Conservation (phyloP, 2,113 vertebrate species). For the Anas platyrhynchos region DNA sequence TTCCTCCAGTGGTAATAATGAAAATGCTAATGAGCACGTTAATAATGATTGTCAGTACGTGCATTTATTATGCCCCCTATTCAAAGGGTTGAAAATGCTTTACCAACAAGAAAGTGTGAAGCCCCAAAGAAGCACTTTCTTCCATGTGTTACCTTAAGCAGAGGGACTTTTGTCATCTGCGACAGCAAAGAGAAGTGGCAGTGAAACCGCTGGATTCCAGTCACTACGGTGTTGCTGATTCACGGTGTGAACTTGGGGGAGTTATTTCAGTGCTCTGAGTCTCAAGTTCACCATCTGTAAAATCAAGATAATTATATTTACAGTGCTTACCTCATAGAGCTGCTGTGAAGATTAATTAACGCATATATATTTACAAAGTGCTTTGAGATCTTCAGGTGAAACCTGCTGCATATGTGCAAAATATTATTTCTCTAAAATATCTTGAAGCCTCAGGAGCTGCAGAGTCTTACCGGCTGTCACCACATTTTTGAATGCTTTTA, state of each 20-base stretch:
- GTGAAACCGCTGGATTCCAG: not conserved
- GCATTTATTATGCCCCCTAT: not conserved
- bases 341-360: conserved; percentile 68
- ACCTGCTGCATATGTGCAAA: conserved; percentile 33
- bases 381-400: conserved; percentile 57
- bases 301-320: conserved; percentile 69
- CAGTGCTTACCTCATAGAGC: conserved; percentile 52
- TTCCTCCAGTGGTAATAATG: not conserved
- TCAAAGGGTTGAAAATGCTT: not conserved
- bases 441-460: not conserved
- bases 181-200: not conserved
- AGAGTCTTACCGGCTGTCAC: not conserved
- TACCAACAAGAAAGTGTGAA: not conserved
- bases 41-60: conserved; percentile 4
- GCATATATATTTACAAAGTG: conserved; percentile 64
- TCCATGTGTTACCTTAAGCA: not conserved
- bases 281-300: conserved; percentile 64
- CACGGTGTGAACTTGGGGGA: conserved; percentile 33
- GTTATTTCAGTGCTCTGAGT: conserved; percentile 50
- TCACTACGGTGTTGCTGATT: not conserved
- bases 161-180: not conserved
- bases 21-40: not conserved
- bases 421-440: conserved; percentile 27
- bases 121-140: not conserved
- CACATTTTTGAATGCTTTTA: not conserved